Conservation (phyloP, 2,113 vertebrate species). For the Melospiza melodia region DNA sequence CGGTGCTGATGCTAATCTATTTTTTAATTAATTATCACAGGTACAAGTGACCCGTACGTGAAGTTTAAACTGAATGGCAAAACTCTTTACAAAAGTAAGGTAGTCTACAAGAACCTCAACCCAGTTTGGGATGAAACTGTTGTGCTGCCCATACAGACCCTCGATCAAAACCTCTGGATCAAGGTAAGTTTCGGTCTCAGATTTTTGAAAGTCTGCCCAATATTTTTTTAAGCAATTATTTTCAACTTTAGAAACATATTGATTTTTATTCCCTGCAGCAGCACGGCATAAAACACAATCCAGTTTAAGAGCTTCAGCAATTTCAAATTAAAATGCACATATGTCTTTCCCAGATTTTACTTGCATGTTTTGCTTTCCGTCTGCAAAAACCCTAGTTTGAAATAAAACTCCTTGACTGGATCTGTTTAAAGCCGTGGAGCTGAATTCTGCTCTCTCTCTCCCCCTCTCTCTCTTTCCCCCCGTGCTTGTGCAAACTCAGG, state of each 20-base stretch:
- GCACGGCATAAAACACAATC: neutral
- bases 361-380: neutral
- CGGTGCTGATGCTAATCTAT: neutral
- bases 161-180: conserved; percentile 83
- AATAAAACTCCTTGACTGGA: conserved; percentile 48
- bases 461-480: neutral
- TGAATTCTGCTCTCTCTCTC: neutral
- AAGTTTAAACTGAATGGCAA: conserved; percentile 96
- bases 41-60: conserved; percentile 93
- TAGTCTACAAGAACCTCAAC: conserved; percentile 91
- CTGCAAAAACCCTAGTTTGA: conserved; percentile 26
- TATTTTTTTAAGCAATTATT: neutral
- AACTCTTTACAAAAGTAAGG: conserved; percentile 96
- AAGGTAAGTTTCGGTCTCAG: conserved; percentile 75
- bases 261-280: neutral
- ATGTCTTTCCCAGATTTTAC: conserved; percentile 33
- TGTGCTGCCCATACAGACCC: conserved; percentile 84
- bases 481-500: neutral
- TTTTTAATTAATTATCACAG: conserved; percentile 67
- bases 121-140: conserved; percentile 94
- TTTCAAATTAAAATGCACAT: conserved; percentile 11
- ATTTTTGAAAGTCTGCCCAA: neutral
- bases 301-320: neutral
- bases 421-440: conserved; percentile 27
- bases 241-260: neutral